Evolutionary conservation across 2,888 invertebrate species (phyloP), one percentile per base, ranked within the genome.

Genomic region (Nebria salina): DNA sequence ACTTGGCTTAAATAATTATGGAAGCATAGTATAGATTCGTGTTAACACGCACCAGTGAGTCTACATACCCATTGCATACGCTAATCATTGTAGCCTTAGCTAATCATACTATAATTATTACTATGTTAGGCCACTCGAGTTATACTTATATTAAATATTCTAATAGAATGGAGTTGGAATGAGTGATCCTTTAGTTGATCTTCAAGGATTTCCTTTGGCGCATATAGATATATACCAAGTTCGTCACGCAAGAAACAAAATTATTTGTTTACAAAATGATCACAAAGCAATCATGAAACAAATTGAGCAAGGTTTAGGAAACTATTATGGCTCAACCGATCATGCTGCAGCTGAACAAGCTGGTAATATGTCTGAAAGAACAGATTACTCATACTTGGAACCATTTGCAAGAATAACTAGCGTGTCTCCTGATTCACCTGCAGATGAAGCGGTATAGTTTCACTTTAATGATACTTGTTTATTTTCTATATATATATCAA

Each of bases 181-280:
- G 97, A 89, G 91, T 6, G 97, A 95, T 3, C 89, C 95, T 1
- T 88, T 99, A 78, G 93, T 98, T 0, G 98, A 99, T 87, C 86
- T 87, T 0, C 95, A 97, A 85, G 98, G 96, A 0, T 99, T 91
- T 89, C 98, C 98, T 0, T 91, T 97, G 68, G 92, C 92, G 84
- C 96, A 97, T 86, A 94, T 99, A 83, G 98, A 99, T 88, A 93
- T 98, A 0, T 96, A 96, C 88, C 95, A 97, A 90, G 96, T 98
- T 0, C 92, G 98, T 77, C 94, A 95, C 87, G 96, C 98, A 0
- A 92, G 98, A 73, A 95, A 97, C 86, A 92, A 92, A 85, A 96
- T 99, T 80, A 95, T 96, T 86, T 96, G 98, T 87, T 90, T 97
- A 25, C 95, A 95, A 89, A 98, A 97, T 90, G 98, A 98, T 88